Evolutionary conservation across 2,113 vertebrate species (phyloP).

Genomic region (Urocolius indicus): DNA sequence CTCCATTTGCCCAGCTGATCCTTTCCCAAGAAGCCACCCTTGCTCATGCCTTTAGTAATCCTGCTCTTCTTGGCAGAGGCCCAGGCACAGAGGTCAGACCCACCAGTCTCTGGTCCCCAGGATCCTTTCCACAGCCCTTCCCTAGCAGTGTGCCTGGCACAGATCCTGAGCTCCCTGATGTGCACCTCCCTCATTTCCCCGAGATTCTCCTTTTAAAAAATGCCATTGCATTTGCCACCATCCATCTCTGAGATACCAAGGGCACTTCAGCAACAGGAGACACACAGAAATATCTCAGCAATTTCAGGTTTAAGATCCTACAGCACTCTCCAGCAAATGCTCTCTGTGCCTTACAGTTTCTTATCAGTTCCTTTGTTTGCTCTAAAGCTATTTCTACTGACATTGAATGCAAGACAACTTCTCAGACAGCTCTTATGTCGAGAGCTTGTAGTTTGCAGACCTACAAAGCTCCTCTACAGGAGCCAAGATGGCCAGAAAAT

Average conservation of each 20-base stretch:
- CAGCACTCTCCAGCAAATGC: neutral
- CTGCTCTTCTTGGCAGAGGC: neutral
- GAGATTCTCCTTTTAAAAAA: neutral
- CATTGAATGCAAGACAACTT: neutral
- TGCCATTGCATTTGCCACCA: neutral
- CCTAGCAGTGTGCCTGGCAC: rapidly evolving
- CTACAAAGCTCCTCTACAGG: neutral
- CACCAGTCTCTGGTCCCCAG: neutral
- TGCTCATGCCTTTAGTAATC: neutral
- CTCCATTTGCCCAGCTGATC: neutral
- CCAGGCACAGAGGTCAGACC: neutral
- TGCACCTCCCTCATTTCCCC: neutral
- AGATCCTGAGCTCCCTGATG: neutral
- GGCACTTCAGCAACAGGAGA: neutral
- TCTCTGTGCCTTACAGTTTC: neutral
- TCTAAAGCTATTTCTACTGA: neutral
- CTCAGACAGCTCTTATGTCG: neutral
- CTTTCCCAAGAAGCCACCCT: neutral
- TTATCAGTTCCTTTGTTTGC: conserved; percentile 20
- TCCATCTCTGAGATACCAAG: neutral
- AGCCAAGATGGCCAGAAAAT: neutral
- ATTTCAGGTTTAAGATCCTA: conserved; percentile 1
- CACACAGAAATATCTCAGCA: neutral
- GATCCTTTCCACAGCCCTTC: neutral
- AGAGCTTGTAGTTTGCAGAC: neutral